Evolutionary conservation across 37 sponge, comb jelly and placozoan genomes (phyloP).

Genomic region (Chondrilla cf. caribensis): DNA sequence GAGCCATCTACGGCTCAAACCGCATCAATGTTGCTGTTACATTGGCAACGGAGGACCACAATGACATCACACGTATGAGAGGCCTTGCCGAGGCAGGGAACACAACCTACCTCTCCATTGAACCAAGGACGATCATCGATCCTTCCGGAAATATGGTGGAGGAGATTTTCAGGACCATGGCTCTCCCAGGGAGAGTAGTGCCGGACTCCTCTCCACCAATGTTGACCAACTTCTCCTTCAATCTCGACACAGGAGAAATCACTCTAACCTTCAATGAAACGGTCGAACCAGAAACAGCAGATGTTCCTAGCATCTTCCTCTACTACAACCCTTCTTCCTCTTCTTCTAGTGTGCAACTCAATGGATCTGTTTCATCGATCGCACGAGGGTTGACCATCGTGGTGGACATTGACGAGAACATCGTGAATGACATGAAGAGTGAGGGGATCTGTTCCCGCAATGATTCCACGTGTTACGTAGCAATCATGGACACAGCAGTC

Average conservation of each 20-base stretch:
- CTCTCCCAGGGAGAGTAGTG: constrained; percentile 16
- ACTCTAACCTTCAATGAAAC: constrained; percentile 77
- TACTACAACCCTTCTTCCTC: constrained; percentile 31
- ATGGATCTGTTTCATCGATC: not conserved
- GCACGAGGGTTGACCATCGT: constrained; percentile 21
- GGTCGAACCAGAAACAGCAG: constrained; percentile 46
- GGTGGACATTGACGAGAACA: constrained; percentile 35
- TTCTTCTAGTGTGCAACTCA: constrained; percentile 16
- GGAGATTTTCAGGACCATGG: constrained; percentile 20
- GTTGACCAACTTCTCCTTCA: constrained; percentile 48
- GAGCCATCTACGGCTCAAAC: not conserved
- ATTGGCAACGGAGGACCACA: constrained; percentile 46
- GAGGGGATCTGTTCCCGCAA: constrained; percentile 55
- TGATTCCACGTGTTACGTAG: constrained; percentile 67
- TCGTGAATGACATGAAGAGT: constrained; percentile 72
- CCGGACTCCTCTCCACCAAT: constrained; percentile 49
- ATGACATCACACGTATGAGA: constrained; percentile 53
- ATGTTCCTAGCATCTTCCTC: constrained; percentile 40
- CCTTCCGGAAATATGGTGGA: constrained; percentile 31
- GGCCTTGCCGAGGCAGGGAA: constrained; percentile 47
- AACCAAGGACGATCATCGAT: constrained; percentile 36
- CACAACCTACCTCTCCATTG: constrained; percentile 61
- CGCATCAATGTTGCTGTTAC: constrained; percentile 42
- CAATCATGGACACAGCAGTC: constrained; percentile 53
- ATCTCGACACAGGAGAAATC: constrained; percentile 61